phyloP scores from a whole-genome alignment of 2,113 vertebrate genomes.

The Capricornis sumatraensis region DNA sequence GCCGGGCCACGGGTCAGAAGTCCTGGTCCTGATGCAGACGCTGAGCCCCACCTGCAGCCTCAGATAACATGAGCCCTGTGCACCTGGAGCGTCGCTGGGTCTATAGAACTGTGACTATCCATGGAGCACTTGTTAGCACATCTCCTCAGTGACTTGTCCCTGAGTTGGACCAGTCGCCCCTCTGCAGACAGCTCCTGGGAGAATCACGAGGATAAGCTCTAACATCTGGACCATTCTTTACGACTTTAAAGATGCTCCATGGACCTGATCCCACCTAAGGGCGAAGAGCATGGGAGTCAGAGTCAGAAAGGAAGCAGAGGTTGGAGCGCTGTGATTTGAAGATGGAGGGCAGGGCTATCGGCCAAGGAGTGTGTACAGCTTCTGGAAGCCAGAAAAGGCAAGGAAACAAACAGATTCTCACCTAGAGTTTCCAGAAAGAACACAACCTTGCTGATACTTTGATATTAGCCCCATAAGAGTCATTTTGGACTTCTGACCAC shows the following conservation, averaged over 20 bases:
- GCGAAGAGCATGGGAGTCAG: background rate
- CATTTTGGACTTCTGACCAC: background rate
- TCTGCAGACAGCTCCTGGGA: background rate
- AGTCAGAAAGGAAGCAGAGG: background rate
- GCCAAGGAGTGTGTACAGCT: background rate
- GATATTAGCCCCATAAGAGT: background rate
- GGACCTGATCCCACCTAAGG: background rate
- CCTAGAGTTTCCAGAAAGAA: background rate
- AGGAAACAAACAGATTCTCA: background rate
- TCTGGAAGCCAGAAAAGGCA: background rate
- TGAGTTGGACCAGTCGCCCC: fast-evolving
- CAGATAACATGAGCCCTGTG: background rate
- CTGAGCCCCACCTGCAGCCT: background rate
- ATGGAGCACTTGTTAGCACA: background rate
- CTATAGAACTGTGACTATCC: fast-evolving
- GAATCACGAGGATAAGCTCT: background rate
- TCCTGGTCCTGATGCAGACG: background rate
- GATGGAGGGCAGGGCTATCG: background rate
- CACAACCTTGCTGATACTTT: background rate
- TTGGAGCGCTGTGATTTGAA: background rate
- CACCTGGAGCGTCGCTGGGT: fast-evolving
- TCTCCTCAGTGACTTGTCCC: background rate
- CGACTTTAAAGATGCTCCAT: background rate
- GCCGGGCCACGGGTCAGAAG: background rate
- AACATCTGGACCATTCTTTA: background rate